Evolutionary conservation across 2,113 vertebrate species (phyloP).

Genomic region (Alligator mississippiensis): DNA sequence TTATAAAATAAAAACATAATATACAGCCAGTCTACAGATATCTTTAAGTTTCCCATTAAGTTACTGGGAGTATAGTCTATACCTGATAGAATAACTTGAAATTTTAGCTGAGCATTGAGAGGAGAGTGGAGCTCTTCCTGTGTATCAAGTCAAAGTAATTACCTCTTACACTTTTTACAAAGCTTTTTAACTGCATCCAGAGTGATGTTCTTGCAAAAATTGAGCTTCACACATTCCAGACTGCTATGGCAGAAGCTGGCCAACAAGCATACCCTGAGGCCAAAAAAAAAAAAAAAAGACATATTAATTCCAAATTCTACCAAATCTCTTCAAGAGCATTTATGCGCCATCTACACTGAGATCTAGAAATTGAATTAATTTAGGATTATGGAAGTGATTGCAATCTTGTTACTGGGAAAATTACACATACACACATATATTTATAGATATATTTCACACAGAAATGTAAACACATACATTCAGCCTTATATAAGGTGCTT

Average conservation of each 20-base stretch:
- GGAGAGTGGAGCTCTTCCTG: not conserved
- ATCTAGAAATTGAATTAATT: not conserved
- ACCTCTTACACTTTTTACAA: slow-evolving; percentile 54
- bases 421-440: not conserved
- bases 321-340: not conserved
- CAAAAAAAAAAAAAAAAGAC: not conserved
- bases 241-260: slow-evolving; percentile 68
- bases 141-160: not conserved
- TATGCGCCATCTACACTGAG: not conserved
- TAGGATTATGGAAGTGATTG: not conserved
- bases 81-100: not conserved
- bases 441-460: not conserved
- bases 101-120: not conserved
- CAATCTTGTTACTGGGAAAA: not conserved
- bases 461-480: not conserved
- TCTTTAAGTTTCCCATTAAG: not conserved
- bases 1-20: not conserved
- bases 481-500: not conserved
- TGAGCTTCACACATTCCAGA: slow-evolving; percentile 74
- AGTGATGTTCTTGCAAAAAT: slow-evolving; percentile 72
- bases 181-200: slow-evolving; percentile 60
- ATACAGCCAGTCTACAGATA: too few relatives aligned
- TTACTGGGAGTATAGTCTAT: not conserved
- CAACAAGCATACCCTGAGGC: slow-evolving; percentile 59
- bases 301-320: not conserved